These are phyloP conservation scores for Trogon surrucura DNA, from an alignment of 2,113 vertebrate species.

Conservation along the genomic window DNA sequence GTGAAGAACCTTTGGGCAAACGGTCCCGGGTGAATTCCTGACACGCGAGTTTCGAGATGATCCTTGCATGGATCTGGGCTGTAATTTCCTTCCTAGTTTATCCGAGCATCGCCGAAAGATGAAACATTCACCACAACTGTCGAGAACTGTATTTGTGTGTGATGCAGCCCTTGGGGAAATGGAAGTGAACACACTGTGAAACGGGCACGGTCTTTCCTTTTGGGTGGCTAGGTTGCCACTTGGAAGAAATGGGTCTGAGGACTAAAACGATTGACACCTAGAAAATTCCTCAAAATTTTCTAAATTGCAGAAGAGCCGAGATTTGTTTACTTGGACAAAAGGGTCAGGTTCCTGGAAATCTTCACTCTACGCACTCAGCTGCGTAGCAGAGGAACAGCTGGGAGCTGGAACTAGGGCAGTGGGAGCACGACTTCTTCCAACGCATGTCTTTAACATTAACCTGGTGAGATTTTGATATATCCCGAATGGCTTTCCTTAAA, in stretches of 20 bases:
- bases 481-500: background rate
- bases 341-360: background rate
- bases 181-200: background rate
- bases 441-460: background rate
- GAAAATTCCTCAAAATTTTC: background rate
- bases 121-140: background rate
- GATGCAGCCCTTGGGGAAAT: background rate
- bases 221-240: background rate
- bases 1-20: background rate
- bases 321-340: background rate
- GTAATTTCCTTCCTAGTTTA: background rate
- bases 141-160: background rate
- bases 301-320: background rate
- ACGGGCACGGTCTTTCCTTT: background rate
- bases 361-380: too few relatives aligned
- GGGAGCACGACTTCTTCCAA: too few relatives aligned
- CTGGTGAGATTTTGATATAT: background rate
- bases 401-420: too few relatives aligned
- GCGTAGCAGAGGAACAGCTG: too few relatives aligned
- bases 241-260: rapidly evolving
- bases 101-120: rapidly evolving
- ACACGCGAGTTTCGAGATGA: background rate
- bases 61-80: background rate
- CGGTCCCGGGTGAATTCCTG: background rate
- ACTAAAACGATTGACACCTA: rapidly evolving